These are phyloP conservation scores for Macrocentrus cingulum DNA, from an alignment of 1,140 invertebrate species.

Conservation along the genomic window DNA sequence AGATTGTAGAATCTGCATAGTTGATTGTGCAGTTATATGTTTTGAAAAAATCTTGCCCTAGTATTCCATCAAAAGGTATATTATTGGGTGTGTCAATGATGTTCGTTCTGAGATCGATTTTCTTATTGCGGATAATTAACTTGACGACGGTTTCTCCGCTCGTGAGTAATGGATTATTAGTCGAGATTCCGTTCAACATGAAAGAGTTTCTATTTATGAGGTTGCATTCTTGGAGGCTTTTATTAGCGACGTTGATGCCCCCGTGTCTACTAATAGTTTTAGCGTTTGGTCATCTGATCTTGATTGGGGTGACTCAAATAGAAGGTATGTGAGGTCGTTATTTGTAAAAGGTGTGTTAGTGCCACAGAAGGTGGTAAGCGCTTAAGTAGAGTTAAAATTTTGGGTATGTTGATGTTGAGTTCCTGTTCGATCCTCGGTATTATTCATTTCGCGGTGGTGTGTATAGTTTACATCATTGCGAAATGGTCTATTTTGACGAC, in stretches of 20 bases:
- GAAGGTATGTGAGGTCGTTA: too few species aligned
- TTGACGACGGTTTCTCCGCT: slow-evolving; percentile 11
- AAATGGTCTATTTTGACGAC: background rate
- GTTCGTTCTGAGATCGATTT: slow-evolving; percentile 4
- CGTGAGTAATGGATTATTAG: slow-evolving; percentile 7
- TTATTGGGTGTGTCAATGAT: slow-evolving; percentile 13
- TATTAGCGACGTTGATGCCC: slow-evolving; percentile 21
- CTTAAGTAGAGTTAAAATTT: too few species aligned
- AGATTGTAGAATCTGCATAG: background rate
- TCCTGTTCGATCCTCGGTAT: too few species aligned
- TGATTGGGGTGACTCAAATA: too few species aligned
- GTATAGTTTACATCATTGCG: background rate
- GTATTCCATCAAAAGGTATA: slow-evolving; percentile 23
- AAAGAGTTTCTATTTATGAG: slow-evolving; percentile 14
- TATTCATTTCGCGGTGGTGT: too few species aligned
- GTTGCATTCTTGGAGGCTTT: slow-evolving; percentile 16
- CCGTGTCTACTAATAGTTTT: slow-evolving; percentile 14
- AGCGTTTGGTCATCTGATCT: too few species aligned
- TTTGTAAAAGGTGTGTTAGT: too few species aligned
- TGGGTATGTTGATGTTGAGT: too few species aligned
- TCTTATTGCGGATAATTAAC: background rate
- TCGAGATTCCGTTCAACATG: slow-evolving; percentile 13
- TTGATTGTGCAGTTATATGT: background rate
- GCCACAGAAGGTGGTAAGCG: too few species aligned
- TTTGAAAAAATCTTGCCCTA: slow-evolving; percentile 7